Conservation (phyloP, 23 tunicate genomes). For the Halocynthia aurantium region DNA sequence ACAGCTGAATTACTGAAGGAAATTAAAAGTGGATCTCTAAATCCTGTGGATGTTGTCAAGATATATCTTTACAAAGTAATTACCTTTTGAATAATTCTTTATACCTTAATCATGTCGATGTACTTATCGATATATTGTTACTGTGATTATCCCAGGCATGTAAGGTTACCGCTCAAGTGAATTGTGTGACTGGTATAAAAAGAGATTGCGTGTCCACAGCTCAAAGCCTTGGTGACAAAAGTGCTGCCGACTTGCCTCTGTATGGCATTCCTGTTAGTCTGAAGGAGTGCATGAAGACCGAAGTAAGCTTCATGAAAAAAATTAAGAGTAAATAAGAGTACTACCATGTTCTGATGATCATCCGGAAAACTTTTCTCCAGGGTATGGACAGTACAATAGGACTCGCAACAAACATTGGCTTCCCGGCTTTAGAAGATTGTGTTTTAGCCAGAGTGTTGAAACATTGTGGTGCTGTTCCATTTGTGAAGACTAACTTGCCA, state of each 20-base stretch:
- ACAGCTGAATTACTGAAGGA: background rate
- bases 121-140: too few species aligned
- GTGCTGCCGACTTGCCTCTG: constrained; percentile 3
- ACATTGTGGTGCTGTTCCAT: constrained; percentile 77
- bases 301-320: constrained; percentile 17
- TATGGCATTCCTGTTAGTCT: constrained; percentile 74
- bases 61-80: background rate
- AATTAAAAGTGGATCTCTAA: background rate
- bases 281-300: constrained; percentile 44
- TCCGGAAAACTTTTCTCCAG: constrained; percentile 5
- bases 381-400: constrained; percentile 51
- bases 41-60: background rate
- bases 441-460: constrained; percentile 71
- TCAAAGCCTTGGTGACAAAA: background rate
- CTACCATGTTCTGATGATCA: background rate
- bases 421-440: constrained; percentile 28
- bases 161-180: background rate
- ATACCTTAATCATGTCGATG: too few species aligned
- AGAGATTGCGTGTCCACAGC: background rate
- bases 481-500: constrained; percentile 68
- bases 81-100: too few species aligned
- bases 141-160: background rate
- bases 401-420: constrained; percentile 8
- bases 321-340: background rate
- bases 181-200: background rate